Evolutionary conservation across 2,888 invertebrate genomes (phyloP), one percentile per base, ranked within the genome.

Genomic region (Beris morrisii): DNA sequence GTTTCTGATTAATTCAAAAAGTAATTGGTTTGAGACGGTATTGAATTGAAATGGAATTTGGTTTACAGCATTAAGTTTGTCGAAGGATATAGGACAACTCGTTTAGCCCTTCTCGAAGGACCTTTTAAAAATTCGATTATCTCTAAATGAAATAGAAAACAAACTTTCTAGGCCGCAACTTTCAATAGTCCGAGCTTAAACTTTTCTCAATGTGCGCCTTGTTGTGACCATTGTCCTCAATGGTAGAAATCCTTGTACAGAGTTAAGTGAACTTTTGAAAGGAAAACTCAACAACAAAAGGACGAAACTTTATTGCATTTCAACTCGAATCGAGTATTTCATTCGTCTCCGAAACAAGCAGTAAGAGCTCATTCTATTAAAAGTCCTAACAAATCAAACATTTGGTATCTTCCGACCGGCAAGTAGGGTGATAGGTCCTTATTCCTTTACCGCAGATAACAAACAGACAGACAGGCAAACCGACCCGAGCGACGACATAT

Each of bases 181-280:
- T 61, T 52, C 50, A 32, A 58, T 48, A 31, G n/a, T 13, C 44
- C 28, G 52, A 59, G 50, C 44, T 28, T 15, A 61, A 61, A 50
- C 22, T 61, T 61, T 61, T 38, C 61, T 32, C 13, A 50, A 38
- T 38, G 32, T 38, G 32, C 61, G 59, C 52, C 5, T 12, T 28
- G 22, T 50, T 61, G 61, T 61, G 43, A 22, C 32, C 52, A 61
- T 61, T 61, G 61, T 61, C 52, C 52, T 50, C 15, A 38, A 38
- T 50, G 52, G 61, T 50, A 48, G 43, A 61, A 30, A 61, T 61
- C 61, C 22, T 61, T 54, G 45, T 55, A 56, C 55, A 65, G 61
- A 68, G 67, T 65, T 68, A 68, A 68, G 61, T 56, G 65, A 68
- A 68, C 59, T 68, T 64, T 64, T 56, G 54, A 68, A 61, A 59